Evolutionary conservation across 2,888 invertebrate species (phyloP), one percentile per base, ranked within the genome.

Genomic region (Andrena marginata): DNA sequence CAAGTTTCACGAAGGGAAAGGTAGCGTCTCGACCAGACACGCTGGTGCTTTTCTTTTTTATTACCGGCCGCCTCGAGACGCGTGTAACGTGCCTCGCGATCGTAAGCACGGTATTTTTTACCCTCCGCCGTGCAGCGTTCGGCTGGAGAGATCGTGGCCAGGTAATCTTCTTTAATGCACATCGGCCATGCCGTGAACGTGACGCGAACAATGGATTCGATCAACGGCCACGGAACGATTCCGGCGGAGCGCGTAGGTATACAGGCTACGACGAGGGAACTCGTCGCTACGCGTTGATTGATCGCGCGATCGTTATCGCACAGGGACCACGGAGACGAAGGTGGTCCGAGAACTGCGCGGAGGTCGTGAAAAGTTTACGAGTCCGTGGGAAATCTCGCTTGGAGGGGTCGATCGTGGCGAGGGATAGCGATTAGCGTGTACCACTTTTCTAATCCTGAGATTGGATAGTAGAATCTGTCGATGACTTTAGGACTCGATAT

Each of bases 151-250:
- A 72, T 76, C 72, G 62, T 54, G 64, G 33, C 60, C 60, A 48
- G 42, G 87, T 79, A 86, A 86, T 86, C 69, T 79, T 77, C 78
- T 81, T 84, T 79, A 84, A 81, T 78, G 86, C 84, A 78, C 63
- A 68, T 62, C 85, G 31, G 7, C 73, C 73, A 60, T 59, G 65
- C 42, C 78, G 78, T 26, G 82, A 60, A 82, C 82, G 82, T 82
- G 80, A 76, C 71, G 74, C 74, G 82, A 75, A 82, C 82, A 82
- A 82, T 79, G 67, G 73, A 51, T 62, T 33, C 65, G 73, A 78
- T 70, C 80, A 35, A 56, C 78, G 78, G 62, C 59, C 54, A 26
- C 73, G 67, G 33, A 75, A 75, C 49, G 33, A 51, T 23, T 60
- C 31, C 48, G n/a, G 16, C 13, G 29, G 8, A n/a, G 23, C n/a